Conservation (phyloP, 2,113 vertebrate genomes). For the Potamarius usumacintae region DNA sequence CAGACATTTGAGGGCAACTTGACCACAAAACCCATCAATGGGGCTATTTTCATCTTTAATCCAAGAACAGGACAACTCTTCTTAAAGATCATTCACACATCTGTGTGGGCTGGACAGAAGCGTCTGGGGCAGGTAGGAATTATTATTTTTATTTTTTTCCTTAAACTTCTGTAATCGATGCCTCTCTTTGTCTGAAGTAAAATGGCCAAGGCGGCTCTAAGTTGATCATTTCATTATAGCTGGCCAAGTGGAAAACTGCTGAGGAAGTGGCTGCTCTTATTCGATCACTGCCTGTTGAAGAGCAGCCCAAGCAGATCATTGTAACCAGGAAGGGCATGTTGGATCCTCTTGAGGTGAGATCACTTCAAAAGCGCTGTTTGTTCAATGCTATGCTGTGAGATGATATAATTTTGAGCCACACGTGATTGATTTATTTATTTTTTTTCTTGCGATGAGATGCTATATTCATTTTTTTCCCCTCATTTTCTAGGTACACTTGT, state of each 20-base stretch:
- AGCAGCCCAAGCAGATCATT: constrained; percentile 99
- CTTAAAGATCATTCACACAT: constrained; percentile 98
- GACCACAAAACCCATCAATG: constrained; percentile 98
- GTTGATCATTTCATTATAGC: constrained; percentile 63
- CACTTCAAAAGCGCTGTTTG: background rate
- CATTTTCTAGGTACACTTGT: constrained; percentile 87
- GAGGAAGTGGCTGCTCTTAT: constrained; percentile 98
- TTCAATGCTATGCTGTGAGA: background rate
- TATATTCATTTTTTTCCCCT: background rate
- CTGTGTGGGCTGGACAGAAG: constrained; percentile 99
- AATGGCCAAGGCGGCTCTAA: background rate
- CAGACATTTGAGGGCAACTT: constrained; percentile 99
- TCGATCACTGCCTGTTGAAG: constrained; percentile 94
- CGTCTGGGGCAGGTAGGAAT: constrained; percentile 90
- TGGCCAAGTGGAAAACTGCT: constrained; percentile 99
- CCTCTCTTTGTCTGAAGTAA: background rate
- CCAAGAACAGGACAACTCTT: constrained; percentile 98
- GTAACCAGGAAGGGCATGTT: constrained; percentile 98
- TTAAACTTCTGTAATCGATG: background rate
- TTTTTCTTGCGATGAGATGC: too few relatives aligned
- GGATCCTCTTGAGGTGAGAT: constrained; percentile 91
- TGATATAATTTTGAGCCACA: too few relatives aligned
- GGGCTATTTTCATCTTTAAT: constrained; percentile 99
- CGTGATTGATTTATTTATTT: too few relatives aligned
- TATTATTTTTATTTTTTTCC: background rate